phyloP scores from a whole-genome alignment of 2,797 vertebrate genomes.

The Mormyrops boulengeri region DNA sequence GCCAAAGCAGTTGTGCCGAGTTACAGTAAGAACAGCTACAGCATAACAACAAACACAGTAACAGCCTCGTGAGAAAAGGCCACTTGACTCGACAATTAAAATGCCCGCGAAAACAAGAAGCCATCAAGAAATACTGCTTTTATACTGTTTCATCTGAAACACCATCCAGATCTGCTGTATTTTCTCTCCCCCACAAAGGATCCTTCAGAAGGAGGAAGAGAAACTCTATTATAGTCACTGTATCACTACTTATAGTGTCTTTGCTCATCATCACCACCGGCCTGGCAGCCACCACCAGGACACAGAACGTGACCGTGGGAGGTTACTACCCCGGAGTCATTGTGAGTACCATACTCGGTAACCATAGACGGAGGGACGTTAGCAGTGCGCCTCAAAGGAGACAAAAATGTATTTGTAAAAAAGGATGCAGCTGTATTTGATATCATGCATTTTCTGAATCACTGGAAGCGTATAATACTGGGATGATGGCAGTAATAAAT shows the following conservation, averaged over 20 bases:
- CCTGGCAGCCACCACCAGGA: constrained; percentile 90
- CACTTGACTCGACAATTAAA: background rate
- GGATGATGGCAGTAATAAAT: background rate
- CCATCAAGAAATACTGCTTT: background rate
- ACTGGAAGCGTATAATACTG: background rate
- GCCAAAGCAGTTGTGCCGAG: background rate
- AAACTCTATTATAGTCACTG: constrained; percentile 91
- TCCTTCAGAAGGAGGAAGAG: constrained; percentile 92
- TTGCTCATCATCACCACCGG: constrained; percentile 91
- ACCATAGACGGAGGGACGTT: background rate
- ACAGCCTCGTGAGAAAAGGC: background rate
- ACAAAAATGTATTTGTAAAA: background rate
- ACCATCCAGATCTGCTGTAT: background rate
- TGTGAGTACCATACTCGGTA: constrained; percentile 69
- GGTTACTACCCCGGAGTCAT: constrained; percentile 97
- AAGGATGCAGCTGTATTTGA: background rate
- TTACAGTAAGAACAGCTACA: background rate
- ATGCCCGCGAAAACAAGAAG: background rate
- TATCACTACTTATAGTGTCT: constrained; percentile 86
- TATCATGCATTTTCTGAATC: background rate
- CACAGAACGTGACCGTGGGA: constrained; percentile 96
- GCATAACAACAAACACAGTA: background rate
- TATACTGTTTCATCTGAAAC: background rate
- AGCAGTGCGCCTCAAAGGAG: background rate
- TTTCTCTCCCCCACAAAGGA: constrained; percentile 54